A percentile compares a stretch with the other conserved stretches of the same genome.
These are phyloP conservation scores for Hemicordylus capensis DNA, from an alignment of 2,113 vertebrate genomes.

Conservation along the genomic window DNA sequence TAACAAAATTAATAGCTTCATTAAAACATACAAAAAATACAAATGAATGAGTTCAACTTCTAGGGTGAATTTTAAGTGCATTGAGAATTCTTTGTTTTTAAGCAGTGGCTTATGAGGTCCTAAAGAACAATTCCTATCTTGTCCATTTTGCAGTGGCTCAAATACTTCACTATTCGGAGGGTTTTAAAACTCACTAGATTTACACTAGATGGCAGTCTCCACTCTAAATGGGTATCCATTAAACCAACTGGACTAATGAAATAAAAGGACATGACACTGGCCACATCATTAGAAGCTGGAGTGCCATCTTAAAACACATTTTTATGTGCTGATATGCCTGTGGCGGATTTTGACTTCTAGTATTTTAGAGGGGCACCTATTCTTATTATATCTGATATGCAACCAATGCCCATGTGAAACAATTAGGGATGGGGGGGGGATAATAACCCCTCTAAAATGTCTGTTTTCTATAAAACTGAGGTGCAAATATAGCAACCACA, in stretches of 20 bases:
- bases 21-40: not conserved
- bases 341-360: not conserved
- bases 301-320: not conserved
- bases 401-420: not conserved
- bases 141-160: not conserved
- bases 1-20: slow-evolving; percentile 13
- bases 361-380: not conserved
- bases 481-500: not conserved
- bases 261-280: not conserved
- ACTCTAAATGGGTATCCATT: slow-evolving; percentile 7
- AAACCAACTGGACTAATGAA: not conserved
- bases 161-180: not conserved
- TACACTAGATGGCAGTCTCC: slow-evolving; percentile 23
- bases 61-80: not conserved
- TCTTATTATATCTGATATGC: not conserved
- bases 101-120: not conserved
- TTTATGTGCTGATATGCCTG: not conserved
- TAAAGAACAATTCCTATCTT: not conserved
- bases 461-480: not conserved
- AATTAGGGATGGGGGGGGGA: not conserved
- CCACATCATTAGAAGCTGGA: not conserved
- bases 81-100: not conserved
- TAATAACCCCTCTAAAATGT: not conserved
- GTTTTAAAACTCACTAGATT: not conserved
- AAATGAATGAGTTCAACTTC: not conserved